Evolutionary conservation across 2,888 invertebrate genomes (phyloP).

Genomic region (Scaeva pyrastri): DNA sequence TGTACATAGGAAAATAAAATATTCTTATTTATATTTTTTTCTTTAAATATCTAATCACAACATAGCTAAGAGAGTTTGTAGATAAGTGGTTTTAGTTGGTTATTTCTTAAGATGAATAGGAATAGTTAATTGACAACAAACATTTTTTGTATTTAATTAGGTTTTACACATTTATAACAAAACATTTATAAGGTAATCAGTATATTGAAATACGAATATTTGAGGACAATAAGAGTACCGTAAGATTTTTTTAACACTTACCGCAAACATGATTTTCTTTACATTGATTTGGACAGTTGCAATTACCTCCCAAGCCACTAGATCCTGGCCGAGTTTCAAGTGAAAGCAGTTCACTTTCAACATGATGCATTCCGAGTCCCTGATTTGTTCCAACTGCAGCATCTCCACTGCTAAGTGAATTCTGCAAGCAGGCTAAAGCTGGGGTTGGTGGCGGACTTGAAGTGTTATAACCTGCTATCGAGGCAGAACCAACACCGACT

Average conservation of each 20-base stretch:
- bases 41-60: not conserved
- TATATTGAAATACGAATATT: not conserved
- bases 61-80: not conserved
- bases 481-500: not conserved
- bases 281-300: conserved; percentile 34
- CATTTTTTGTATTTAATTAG: not conserved
- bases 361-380: conserved; percentile 38
- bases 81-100: not conserved
- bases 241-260: conserved; percentile 62
- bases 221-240: not conserved
- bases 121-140: conserved; percentile 9
- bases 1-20: conserved; percentile 12
- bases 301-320: conserved; percentile 25
- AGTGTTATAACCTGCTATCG: conserved; percentile 47
- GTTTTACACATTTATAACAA: not conserved
- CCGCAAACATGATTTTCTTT: conserved; percentile 58
- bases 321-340: conserved; percentile 33
- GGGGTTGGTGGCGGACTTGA: conserved; percentile 44
- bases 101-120: not conserved
- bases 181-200: not conserved
- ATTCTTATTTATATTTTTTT: not conserved
- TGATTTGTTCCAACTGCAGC: conserved; percentile 35
- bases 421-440: conserved; percentile 48
- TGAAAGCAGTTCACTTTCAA: conserved; percentile 41
- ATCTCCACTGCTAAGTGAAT: conserved; percentile 10